Conservation (phyloP, 2,113 vertebrate genomes). For the Scomber scombrus region DNA sequence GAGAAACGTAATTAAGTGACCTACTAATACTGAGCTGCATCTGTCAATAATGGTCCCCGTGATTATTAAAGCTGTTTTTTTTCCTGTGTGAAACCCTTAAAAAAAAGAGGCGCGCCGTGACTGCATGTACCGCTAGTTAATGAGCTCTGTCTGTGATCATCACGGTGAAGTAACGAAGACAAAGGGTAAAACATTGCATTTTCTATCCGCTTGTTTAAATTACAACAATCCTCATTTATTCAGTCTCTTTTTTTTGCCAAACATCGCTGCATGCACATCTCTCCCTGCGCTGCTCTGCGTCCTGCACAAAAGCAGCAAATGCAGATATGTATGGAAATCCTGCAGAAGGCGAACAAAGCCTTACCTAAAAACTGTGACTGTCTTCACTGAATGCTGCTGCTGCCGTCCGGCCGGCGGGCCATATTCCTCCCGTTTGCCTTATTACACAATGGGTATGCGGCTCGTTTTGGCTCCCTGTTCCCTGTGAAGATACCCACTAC, state of each 20-base stretch:
- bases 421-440: conserved; percentile 53
- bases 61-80: neutral
- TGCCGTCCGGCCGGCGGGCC: conserved; percentile 36
- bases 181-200: conserved; percentile 11
- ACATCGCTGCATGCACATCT: conserved; percentile 39
- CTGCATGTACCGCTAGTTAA: conserved; percentile 15
- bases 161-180: conserved; percentile 13
- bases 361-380: conserved; percentile 74
- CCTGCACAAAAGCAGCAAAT: conserved; percentile 56
- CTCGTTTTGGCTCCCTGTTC: conserved; percentile 30
- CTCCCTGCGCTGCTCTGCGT: conserved; percentile 2
- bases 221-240: neutral
- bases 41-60: neutral
- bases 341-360: conserved; percentile 70
- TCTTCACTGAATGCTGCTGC: conserved; percentile 54
- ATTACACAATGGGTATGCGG: conserved; percentile 42
- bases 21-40: conserved; percentile 1
- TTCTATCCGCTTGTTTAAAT: neutral
- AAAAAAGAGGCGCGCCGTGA: neutral
- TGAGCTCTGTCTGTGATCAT: neutral
- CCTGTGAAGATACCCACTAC: conserved; percentile 28
- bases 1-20: neutral
- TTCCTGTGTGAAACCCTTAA: neutral
- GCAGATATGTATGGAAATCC: conserved; percentile 52
- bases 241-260: neutral